These are phyloP conservation scores for Okamejei kenojei DNA, from an alignment of 2,797 vertebrate genomes.

Conservation along the genomic window DNA sequence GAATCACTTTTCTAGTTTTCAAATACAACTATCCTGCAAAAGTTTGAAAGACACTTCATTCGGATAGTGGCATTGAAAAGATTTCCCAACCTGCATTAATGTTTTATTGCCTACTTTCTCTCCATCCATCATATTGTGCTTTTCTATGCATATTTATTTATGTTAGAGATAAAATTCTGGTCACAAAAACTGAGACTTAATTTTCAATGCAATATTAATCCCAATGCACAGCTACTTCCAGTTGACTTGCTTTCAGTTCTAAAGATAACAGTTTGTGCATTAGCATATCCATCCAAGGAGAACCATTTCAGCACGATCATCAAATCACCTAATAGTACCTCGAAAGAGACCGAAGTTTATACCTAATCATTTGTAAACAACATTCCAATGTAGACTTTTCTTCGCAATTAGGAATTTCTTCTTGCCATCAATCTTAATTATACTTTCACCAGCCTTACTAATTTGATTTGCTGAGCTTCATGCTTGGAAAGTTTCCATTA, in stretches of 20 bases:
- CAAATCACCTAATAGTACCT: neutral
- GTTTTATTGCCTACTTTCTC: neutral
- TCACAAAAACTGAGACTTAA: neutral
- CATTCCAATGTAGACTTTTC: neutral
- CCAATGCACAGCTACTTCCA: neutral
- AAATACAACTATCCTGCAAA: neutral
- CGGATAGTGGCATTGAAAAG: neutral
- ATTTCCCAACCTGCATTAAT: neutral
- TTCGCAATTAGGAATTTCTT: neutral
- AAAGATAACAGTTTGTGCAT: no score
- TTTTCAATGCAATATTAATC: neutral
- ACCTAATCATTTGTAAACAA: neutral
- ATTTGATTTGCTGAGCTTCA: neutral
- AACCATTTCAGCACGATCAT: neutral
- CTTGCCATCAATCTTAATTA: neutral
- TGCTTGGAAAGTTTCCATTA: neutral
- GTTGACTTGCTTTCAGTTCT: neutral
- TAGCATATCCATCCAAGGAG: neutral
- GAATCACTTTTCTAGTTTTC: neutral
- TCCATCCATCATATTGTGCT: neutral
- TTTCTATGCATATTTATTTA: neutral
- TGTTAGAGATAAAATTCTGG: neutral
- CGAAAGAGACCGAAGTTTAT: neutral
- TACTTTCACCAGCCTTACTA: no score
- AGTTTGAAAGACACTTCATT: neutral